These are phyloP conservation scores for Murina feae DNA, from an alignment of 2,113 vertebrate genomes.

Conservation along the genomic window DNA sequence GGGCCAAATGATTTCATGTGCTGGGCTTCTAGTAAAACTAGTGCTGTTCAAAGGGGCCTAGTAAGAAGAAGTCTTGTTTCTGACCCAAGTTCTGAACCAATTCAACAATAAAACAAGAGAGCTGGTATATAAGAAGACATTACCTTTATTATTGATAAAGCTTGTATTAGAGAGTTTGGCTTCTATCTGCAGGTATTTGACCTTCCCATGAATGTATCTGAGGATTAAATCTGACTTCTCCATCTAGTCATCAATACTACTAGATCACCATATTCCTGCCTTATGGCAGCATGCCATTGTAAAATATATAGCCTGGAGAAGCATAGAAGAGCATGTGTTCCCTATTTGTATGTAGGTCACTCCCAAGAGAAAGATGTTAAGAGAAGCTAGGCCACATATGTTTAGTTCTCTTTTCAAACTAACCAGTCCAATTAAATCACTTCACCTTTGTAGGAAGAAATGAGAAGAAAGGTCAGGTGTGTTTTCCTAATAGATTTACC, in stretches of 20 bases:
- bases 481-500: background rate
- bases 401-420: background rate
- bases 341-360: background rate
- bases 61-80: constrained; percentile 18
- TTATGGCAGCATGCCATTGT: background rate
- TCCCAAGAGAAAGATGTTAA: background rate
- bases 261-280: background rate
- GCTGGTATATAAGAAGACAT: background rate
- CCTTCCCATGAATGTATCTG: background rate
- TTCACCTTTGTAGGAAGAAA: background rate
- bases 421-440: background rate
- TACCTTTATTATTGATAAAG: background rate
- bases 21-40: background rate
- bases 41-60: background rate
- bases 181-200: background rate
- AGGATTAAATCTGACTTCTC: background rate
- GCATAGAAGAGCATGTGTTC: background rate
- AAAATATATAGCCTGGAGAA: background rate
- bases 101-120: background rate
- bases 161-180: background rate
- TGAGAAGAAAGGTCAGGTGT: background rate
- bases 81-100: background rate
- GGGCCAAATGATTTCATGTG: too few relatives aligned
- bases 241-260: background rate
- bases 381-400: background rate